Evolutionary conservation across 2,797 vertebrate genomes (phyloP).

Genomic region (Argentina silus): DNA sequence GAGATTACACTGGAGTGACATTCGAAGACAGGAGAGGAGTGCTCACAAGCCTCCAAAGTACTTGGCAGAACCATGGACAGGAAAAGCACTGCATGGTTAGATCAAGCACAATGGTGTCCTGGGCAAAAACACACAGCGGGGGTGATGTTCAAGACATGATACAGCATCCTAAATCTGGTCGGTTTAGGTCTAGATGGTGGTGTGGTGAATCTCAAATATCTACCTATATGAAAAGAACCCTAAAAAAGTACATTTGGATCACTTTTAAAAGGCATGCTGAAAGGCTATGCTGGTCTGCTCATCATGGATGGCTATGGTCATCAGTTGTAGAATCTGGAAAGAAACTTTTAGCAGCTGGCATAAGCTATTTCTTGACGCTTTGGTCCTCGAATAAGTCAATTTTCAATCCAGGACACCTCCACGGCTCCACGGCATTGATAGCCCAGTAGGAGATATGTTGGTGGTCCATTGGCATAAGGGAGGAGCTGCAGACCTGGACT

Average conservation of each 20-base stretch:
- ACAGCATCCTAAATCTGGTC: constrained; percentile 6
- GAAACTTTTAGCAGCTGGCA: background rate
- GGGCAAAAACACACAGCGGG: constrained; percentile 53
- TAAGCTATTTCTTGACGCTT: constrained; percentile 27
- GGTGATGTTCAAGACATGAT: constrained; percentile 22
- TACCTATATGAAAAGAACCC: background rate
- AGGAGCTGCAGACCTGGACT: constrained; percentile 13
- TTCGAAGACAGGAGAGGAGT: constrained; percentile 24
- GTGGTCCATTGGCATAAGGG: constrained; percentile 40
- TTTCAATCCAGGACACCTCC: constrained; percentile 14
- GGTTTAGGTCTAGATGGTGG: background rate
- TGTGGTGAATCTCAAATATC: background rate
- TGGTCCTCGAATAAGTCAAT: background rate
- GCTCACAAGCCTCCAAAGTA: constrained; percentile 83
- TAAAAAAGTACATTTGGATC: background rate
- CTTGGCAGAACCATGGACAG: constrained; percentile 87
- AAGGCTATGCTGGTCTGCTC: background rate
- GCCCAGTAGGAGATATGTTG: constrained; percentile 19
- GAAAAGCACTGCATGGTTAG: constrained; percentile 86
- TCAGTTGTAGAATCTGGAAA: constrained; percentile 27
- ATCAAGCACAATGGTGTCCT: constrained; percentile 88
- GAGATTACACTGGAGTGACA: background rate
- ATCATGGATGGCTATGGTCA: background rate
- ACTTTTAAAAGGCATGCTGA: background rate
- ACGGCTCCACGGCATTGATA: background rate